Evolutionary conservation across 2,797 vertebrate species (phyloP), one percentile per base, ranked within the genome.

Genomic region (Novumbra hubbsi): DNA sequence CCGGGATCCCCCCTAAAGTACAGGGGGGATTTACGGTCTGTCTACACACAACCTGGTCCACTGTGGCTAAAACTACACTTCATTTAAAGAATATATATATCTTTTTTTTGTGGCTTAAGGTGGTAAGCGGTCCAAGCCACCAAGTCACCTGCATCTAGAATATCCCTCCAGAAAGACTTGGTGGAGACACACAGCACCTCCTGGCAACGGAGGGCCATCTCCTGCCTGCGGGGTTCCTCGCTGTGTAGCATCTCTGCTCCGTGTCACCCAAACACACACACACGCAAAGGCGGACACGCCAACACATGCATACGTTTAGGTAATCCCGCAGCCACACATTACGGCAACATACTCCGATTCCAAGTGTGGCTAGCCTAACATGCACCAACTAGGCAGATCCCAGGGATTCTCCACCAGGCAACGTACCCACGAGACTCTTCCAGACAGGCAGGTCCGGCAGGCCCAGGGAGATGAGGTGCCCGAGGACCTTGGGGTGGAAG

Each of bases 171-270:
- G 73, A 88, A 92, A n/a, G 48, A 52, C 30, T 84, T 78, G 19
- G 80, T 84, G 50, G 90, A 88, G 74, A 93, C 84, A 80, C 92
- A 93, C 60, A 94, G 88, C 50, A 92, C 93, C 87, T 94, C 94
- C 80, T 94, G 79, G 68, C 88, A 92, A 79, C 88, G 90, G 52
- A 90, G 72, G 0, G 91, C 87, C 92, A 92, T 94, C 86, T 93
- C 90, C 75, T 68, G 80, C 55, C 74, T 85, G 52, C 71, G 85
- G n/a, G 79, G 73, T 55, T 87, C 84, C 68, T 89, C 78, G 50
- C 81, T 89, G 28, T 85, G 80, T 60, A 93, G 67, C 93, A 94
- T 94, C 78, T 90, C 94, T 94, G 68, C 49, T 74, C 14, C 0
- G 15, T 16, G 41, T 50, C 68, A 70, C 45, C 50, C 45, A 50